phyloP scores from a whole-genome alignment of 2,888 invertebrate genomes.

The Aradus depressus region DNA sequence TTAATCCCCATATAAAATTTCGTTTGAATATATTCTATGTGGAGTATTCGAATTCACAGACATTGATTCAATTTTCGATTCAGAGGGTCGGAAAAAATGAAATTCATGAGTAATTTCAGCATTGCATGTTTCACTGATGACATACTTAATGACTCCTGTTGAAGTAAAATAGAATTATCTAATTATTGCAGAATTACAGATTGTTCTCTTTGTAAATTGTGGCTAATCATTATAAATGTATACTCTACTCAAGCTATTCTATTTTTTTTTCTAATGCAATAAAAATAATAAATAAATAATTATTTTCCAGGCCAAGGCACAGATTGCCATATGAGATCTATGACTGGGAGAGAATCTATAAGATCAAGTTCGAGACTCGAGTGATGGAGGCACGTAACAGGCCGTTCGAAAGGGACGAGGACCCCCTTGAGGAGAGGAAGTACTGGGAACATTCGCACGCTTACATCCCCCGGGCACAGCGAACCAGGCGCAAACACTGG shows the following conservation, averaged over 20 bases:
- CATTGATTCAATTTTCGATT: too few species aligned
- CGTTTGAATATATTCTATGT: too few species aligned
- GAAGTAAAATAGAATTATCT: too few species aligned
- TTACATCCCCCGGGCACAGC: slow-evolving; percentile 57
- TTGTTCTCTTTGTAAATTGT: background rate
- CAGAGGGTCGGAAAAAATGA: too few species aligned
- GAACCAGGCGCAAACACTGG: slow-evolving; percentile 49
- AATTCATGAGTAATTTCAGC: too few species aligned
- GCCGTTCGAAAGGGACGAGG: slow-evolving; percentile 55
- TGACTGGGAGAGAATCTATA: slow-evolving; percentile 74
- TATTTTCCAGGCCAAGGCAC: slow-evolving; percentile 25
- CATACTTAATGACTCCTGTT: too few species aligned
- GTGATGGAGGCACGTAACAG: slow-evolving; percentile 55
- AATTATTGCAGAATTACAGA: too few species aligned
- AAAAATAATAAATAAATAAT: background rate
- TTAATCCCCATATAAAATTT: too few species aligned
- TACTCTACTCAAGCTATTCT: background rate
- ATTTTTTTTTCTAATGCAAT: background rate
- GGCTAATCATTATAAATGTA: too few species aligned
- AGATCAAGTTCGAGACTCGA: slow-evolving; percentile 56
- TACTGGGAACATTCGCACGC: slow-evolving; percentile 53
- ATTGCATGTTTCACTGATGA: too few species aligned
- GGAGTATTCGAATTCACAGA: too few species aligned
- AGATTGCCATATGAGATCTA: slow-evolving; percentile 54
- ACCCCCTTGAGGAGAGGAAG: slow-evolving; percentile 47